phyloP scores from a whole-genome alignment of 2,113 vertebrate species.

The Parus major region DNA sequence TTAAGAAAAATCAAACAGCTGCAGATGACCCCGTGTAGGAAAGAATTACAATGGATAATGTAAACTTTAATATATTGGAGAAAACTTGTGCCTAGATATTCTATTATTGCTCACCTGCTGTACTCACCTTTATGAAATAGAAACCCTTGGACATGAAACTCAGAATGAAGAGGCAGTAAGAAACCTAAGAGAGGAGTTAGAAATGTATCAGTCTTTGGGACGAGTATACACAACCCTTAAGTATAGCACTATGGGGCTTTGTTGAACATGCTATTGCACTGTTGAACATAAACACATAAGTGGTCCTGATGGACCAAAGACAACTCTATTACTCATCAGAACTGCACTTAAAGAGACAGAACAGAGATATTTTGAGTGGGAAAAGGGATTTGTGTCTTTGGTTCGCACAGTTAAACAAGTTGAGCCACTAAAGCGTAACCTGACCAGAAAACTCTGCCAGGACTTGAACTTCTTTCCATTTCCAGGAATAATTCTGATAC shows the following conservation, averaged over 20 bases:
- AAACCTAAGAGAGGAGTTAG: background rate
- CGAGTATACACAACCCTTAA: background rate
- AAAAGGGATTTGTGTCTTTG: background rate
- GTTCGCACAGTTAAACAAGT: background rate
- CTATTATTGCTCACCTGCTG: background rate
- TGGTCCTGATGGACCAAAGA: background rate
- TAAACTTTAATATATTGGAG: background rate
- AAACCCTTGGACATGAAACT: background rate
- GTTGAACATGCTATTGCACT: background rate
- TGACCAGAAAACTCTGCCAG: background rate
- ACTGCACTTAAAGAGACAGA: background rate
- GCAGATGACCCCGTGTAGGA: background rate
- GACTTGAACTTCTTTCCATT: background rate
- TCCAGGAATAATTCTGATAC: background rate
- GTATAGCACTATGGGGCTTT: background rate
- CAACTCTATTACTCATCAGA: background rate
- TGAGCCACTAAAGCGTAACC: background rate
- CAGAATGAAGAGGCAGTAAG: background rate
- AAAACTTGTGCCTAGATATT: background rate
- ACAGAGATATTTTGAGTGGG: background rate
- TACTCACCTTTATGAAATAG: rapidly evolving
- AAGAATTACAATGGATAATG: background rate
- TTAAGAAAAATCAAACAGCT: background rate
- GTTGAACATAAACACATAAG: background rate
- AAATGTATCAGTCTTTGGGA: background rate